Percentiles rank a stretch among this genome's conserved stretches.
These are phyloP conservation scores for Hydrocynus forskahlii DNA, from an alignment of 2,797 vertebrate genomes.

Conservation along the genomic window DNA sequence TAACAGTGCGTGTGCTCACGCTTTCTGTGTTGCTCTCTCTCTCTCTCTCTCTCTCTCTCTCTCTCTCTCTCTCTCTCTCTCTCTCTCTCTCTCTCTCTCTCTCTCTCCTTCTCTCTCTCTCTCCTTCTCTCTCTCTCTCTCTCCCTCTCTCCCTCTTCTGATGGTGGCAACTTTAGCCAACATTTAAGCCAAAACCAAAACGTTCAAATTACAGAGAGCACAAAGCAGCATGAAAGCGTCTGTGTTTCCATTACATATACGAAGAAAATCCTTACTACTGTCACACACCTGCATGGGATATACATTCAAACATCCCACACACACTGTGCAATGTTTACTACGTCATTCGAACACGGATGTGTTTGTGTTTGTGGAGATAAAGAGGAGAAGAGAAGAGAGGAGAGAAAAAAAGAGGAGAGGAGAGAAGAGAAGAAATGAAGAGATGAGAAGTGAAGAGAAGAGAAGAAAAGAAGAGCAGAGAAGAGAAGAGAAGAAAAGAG, in stretches of 20 bases:
- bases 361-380: constrained; percentile 3
- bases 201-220: constrained; percentile 78
- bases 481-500: neutral
- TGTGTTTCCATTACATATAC: constrained; percentile 33
- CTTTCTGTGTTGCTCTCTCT: neutral
- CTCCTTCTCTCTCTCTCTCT: constrained; percentile 53
- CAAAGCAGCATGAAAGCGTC: constrained; percentile 65
- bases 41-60: constrained; percentile 29
- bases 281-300: constrained; percentile 3
- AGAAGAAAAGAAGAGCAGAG: neutral
- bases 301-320: constrained; percentile 28
- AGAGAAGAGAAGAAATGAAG: too few relatives aligned
- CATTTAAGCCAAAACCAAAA: constrained; percentile 80
- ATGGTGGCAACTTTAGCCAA: constrained; percentile 71
- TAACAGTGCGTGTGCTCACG: constrained; percentile 48
- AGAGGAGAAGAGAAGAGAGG: too few relatives aligned
- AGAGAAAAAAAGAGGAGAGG: too few relatives aligned
- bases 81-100: too few relatives aligned
- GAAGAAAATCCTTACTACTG: constrained; percentile 27
- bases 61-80: constrained; percentile 16
- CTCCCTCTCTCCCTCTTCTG: constrained; percentile 60
- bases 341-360: constrained; percentile 19
- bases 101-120: too few relatives aligned
- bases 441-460: too few relatives aligned
- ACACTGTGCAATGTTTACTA: constrained; percentile 4